Percentiles rank a stretch among this genome's conserved stretches.
Evolutionary conservation across 2,113 vertebrate species (phyloP).

Genomic region (Cercocebus atys): DNA sequence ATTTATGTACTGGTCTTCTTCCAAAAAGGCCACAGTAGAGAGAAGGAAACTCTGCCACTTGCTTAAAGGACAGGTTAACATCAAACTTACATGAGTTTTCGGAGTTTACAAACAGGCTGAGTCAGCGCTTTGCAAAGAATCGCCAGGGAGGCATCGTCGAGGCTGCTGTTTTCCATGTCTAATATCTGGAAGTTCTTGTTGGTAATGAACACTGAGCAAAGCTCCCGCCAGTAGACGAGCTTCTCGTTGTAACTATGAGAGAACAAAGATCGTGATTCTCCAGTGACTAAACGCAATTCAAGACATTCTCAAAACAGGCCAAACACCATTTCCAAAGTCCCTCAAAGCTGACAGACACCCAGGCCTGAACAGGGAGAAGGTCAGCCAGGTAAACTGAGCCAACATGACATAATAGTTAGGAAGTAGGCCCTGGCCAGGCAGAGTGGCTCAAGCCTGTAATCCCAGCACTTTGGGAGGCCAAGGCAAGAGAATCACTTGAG

Average conservation of each 20-base stretch:
- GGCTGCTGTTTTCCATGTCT: background rate
- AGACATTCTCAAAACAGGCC: too few species aligned
- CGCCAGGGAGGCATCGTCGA: fast-evolving
- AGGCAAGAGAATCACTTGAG: too few species aligned
- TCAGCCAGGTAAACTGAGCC: background rate
- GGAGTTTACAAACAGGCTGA: background rate
- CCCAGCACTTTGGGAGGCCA: too few species aligned
- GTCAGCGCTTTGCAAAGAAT: background rate
- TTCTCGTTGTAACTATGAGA: background rate
- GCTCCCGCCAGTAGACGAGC: background rate
- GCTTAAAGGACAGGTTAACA: background rate
- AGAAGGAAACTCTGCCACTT: background rate
- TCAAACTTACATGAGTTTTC: background rate
- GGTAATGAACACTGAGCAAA: background rate
- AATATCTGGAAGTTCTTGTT: background rate
- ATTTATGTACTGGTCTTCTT: background rate
- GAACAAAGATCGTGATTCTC: background rate
- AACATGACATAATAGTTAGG: background rate
- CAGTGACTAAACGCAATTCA: fast-evolving
- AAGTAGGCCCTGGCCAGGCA: too few species aligned
- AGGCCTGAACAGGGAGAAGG: too few species aligned
- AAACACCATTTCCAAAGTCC: background rate
- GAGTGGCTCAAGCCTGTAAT: too few species aligned
- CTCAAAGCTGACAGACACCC: fast-evolving
- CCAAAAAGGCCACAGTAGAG: background rate